phyloP scores from a whole-genome alignment of 2,113 vertebrate genomes.

The Lucifuga dentata region DNA sequence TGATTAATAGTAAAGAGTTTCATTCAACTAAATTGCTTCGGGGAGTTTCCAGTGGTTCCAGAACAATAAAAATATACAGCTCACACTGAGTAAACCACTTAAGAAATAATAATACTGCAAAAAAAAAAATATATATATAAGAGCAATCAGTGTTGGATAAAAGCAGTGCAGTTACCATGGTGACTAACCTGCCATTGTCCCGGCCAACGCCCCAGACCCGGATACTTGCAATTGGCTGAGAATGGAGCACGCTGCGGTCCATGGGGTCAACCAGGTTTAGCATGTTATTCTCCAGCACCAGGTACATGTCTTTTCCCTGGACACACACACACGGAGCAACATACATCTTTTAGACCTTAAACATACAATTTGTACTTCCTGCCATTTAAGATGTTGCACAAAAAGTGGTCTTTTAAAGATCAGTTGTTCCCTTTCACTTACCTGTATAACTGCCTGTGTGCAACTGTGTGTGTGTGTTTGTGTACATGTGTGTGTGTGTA shows the following conservation, averaged over 20 bases:
- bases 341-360: constrained; percentile 34
- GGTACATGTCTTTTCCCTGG: constrained; percentile 98
- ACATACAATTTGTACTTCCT: constrained; percentile 38
- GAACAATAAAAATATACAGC: not conserved
- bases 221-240: constrained; percentile 97
- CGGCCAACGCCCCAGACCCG: constrained; percentile 97
- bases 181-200: constrained; percentile 94
- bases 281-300: constrained; percentile 95
- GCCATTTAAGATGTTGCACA: not conserved
- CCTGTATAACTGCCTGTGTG: constrained; percentile 7
- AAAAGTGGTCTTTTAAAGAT: constrained; percentile 15
- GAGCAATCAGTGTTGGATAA: not conserved
- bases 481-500: not conserved
- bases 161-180: not conserved
- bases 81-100: not conserved
- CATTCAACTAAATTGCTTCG: not conserved
- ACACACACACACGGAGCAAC: constrained; percentile 20
- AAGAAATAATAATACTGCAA: not conserved
- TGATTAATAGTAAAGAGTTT: not conserved
- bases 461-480: not conserved
- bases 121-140: not conserved
- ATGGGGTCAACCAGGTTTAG: constrained; percentile 96
- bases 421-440: constrained; percentile 18
- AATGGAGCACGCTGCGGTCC: constrained; percentile 94
- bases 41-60: not conserved